Percentiles rank a stretch among this genome's conserved stretches.
These are phyloP conservation scores for Dolichopus griseipennis DNA, from an alignment of 2,888 invertebrate genomes.

Conservation along the genomic window DNA sequence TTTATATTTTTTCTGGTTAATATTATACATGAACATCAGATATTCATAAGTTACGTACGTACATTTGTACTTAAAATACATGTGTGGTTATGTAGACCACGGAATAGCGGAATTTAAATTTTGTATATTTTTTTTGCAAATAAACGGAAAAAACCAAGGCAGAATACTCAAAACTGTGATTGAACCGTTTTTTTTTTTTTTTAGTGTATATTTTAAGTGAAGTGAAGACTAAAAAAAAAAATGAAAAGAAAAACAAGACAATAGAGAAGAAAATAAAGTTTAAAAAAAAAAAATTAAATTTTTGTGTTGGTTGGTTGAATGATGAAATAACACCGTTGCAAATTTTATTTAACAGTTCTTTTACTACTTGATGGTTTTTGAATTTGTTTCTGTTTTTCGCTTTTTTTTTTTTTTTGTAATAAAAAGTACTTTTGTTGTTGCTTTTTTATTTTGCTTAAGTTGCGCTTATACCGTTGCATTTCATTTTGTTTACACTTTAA, in stretches of 20 bases:
- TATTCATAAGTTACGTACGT: too few species aligned
- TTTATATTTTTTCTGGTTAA: too few species aligned
- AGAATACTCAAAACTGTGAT: neutral
- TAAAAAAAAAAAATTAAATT: too few species aligned
- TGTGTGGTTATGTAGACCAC: neutral
- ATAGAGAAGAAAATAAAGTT: too few species aligned
- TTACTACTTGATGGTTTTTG: neutral
- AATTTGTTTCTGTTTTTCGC: neutral
- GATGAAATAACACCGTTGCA: constrained; percentile 6
- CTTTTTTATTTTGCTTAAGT: too few species aligned
- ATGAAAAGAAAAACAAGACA: neutral
- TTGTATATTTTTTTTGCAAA: neutral
- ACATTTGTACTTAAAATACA: too few species aligned
- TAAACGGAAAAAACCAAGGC: neutral
- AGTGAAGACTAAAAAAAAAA: neutral
- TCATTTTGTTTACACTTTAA: too few species aligned
- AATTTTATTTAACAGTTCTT: neutral
- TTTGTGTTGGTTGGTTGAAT: constrained; percentile 6
- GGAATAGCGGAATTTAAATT: neutral
- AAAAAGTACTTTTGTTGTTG: too few species aligned
- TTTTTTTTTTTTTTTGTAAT: too few species aligned
- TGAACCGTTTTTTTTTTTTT: neutral
- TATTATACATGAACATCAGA: too few species aligned
- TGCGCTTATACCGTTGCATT: too few species aligned
- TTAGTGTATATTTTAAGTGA: too few species aligned